phyloP scores from a whole-genome alignment of 2,113 vertebrate species.

The Plectropomus leopardus region DNA sequence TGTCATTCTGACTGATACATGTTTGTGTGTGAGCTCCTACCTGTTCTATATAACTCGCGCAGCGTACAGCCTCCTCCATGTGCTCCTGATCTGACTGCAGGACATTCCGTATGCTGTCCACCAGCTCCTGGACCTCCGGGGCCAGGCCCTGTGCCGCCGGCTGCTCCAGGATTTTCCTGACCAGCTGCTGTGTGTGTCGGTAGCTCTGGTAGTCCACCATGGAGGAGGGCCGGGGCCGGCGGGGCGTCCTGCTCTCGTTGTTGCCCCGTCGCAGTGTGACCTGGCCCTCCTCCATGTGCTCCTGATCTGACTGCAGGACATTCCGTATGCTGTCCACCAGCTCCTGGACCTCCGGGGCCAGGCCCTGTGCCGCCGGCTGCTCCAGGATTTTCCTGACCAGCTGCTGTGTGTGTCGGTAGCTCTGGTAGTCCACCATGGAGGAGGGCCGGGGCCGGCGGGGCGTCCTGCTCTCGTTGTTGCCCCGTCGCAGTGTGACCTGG shows the following conservation, averaged over 20 bases:
- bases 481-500: slow-evolving; percentile 78
- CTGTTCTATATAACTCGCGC: slow-evolving; percentile 87
- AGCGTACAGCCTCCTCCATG: slow-evolving; percentile 90
- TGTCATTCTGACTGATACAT: background rate
- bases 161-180: slow-evolving; percentile 87
- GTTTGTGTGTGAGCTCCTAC: slow-evolving; percentile 3
- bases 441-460: slow-evolving; percentile 79
- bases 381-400: slow-evolving; percentile 87
- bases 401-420: slow-evolving; percentile 88
- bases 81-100: slow-evolving; percentile 90
- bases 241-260: slow-evolving; percentile 35
- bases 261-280: slow-evolving; percentile 74
- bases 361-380: slow-evolving; percentile 83
- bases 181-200: slow-evolving; percentile 87
- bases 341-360: slow-evolving; percentile 86
- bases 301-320: slow-evolving; percentile 90
- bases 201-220: slow-evolving; percentile 89
- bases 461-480: slow-evolving; percentile 38
- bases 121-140: slow-evolving; percentile 86
- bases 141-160: slow-evolving; percentile 83
- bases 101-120: slow-evolving; percentile 89
- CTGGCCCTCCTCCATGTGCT: slow-evolving; percentile 91
- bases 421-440: slow-evolving; percentile 88
- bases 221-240: slow-evolving; percentile 83
- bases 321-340: slow-evolving; percentile 89